Conservation (phyloP, 2,888 invertebrate genomes). For the Malthinus seriepunctatus region DNA sequence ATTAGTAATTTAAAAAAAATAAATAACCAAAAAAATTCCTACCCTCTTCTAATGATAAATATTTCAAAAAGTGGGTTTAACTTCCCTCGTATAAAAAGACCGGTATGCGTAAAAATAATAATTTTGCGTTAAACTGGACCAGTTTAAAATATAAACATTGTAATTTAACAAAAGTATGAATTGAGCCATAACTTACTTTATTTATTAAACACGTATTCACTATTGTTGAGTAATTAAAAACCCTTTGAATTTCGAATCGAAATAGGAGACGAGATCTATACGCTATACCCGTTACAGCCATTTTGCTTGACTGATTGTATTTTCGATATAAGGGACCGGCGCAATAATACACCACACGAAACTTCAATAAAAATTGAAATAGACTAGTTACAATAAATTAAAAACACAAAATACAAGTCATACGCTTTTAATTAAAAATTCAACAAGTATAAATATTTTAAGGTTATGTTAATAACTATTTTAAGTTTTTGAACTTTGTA, state of each 20-base stretch:
- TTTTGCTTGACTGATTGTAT: slow-evolving; percentile 40
- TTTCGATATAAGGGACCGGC: slow-evolving; percentile 26
- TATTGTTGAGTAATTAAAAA: slow-evolving; percentile 47
- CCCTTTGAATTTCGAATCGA: slow-evolving; percentile 50
- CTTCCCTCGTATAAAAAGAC: neutral
- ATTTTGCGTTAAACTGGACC: neutral
- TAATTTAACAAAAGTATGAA: slow-evolving; percentile 6
- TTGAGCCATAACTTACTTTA: slow-evolving; percentile 47
- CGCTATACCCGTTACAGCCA: slow-evolving; percentile 53
- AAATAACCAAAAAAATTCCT: no score
- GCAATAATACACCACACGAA: slow-evolving; percentile 12
- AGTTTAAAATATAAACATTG: no score
- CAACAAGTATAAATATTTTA: no score
- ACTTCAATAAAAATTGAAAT: neutral
- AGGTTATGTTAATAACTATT: no score
- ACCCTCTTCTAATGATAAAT: no score
- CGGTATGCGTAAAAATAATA: neutral
- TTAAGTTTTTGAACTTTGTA: no score
- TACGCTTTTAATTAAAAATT: no score
- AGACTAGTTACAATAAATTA: no score
- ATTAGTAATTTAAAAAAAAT: neutral
- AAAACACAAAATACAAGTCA: no score
- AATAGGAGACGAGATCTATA: slow-evolving; percentile 50
- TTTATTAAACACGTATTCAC: slow-evolving; percentile 46
- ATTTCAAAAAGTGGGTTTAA: slow-evolving; percentile 3